These are phyloP conservation scores for Synanthedon vespiformis DNA, from an alignment of 2,888 invertebrate genomes.

Conservation along the genomic window DNA sequence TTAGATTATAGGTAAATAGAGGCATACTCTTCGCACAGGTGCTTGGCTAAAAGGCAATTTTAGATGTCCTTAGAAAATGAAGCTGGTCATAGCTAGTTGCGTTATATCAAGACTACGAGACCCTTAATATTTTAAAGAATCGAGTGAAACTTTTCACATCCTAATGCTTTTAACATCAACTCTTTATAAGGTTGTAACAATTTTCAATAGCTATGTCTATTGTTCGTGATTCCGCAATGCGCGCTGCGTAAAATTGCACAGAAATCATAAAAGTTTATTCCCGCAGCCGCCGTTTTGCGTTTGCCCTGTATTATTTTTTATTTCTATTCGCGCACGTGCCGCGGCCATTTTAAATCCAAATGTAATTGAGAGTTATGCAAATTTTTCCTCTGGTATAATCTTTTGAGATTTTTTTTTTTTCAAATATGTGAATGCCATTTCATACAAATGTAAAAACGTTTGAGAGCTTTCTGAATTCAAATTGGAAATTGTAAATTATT, in stretches of 20 bases:
- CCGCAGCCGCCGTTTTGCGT: constrained; percentile 2
- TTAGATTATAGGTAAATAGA: no score
- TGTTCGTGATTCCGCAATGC: not conserved
- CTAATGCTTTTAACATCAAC: no score
- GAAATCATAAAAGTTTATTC: constrained; percentile 17
- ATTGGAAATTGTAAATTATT: no score
- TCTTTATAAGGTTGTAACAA: no score
- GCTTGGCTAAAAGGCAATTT: no score
- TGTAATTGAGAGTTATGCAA: constrained; percentile 41
- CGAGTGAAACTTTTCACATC: no score
- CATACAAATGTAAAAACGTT: not conserved
- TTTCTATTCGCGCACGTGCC: constrained; percentile 19
- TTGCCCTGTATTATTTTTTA: constrained; percentile 8
- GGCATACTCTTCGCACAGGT: no score
- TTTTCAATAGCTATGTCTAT: not conserved
- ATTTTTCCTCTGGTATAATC: constrained; percentile 13
- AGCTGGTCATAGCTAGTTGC: no score
- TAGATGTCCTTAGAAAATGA: no score
- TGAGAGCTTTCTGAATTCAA: no score
- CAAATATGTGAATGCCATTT: not conserved
- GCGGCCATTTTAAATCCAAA: constrained; percentile 26
- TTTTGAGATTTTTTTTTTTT: not conserved
- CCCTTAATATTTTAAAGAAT: no score
- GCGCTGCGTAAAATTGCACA: constrained; percentile 6
- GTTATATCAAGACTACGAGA: no score